Base-by-base conservation (phyloP, 1,140 invertebrate genomes). In the Camponotus vicinus region DNA sequence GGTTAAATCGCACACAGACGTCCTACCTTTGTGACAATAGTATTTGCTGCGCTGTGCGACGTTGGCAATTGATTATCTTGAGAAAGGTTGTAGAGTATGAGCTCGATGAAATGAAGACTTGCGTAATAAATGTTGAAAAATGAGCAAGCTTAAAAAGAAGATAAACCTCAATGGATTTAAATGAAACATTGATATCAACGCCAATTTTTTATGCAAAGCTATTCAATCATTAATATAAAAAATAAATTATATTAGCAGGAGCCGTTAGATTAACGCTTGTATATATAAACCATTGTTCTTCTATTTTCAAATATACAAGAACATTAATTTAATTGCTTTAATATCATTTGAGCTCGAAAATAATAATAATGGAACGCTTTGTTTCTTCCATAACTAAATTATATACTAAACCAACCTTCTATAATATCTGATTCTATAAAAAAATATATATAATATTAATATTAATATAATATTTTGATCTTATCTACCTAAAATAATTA, bases 51-150 rank as follows among this genome's bases (percentile, higher is more conserved):
- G 34, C 32, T 52, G 27, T 67, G 59, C 34, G 3, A 66, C 37
- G 21, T 57, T 40, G 3, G 55, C 27, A 73, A 83, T 75, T 75
- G 27, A 82, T 82, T 45, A 61, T 82, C 13, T 45, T n/a, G 27
- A 73, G n/a, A 3, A 79, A 80, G 67, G 21, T n/a, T 67, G n/a
- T 66, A 5, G 21, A 27, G 15, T 66, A 9, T 37, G 34, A 69
- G 32, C 21, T 45, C 21, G n/a, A 27, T 45, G 32, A 55, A 73
- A 34, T n/a, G 49, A 34, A n/a, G 8, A 70, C 40, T 49, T 21
- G 3, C 8, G 18, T 37, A 15, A 40, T 21, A 42, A 21, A n/a
- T 1, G 27, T n/a, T 21, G 6, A n/a, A 52, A 59, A 55, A 9
- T 55, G 21, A 15, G 1, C 21, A 18, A 42, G 27, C 1, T 32